A percentile compares a stretch with the other conserved stretches of the same genome.
Conservation (phyloP, 23 tunicate species). For the Styela plicata region DNA sequence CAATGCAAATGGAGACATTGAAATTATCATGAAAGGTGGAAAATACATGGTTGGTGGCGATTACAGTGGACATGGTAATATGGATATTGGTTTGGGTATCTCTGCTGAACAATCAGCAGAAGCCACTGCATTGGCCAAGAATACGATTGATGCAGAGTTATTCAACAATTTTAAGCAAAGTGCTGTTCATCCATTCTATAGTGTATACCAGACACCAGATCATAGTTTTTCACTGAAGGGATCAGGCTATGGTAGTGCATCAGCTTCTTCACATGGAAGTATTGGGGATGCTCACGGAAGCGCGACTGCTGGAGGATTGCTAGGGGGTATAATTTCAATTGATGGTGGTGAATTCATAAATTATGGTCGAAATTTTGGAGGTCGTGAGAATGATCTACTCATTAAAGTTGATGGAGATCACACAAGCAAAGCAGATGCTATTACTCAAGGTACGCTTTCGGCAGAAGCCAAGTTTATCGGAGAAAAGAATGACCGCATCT, state of each 20-base stretch:
- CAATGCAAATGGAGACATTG: not conserved
- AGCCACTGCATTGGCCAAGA: not conserved
- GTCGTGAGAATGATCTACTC: not conserved
- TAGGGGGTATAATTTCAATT: not conserved
- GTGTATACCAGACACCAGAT: not conserved
- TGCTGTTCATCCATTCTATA: not conserved
- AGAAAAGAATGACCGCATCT: not conserved
- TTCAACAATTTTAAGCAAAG: not conserved
- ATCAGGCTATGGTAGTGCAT: not conserved
- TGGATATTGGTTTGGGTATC: not conserved
- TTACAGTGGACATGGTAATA: not conserved
- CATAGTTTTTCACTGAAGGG: not conserved
- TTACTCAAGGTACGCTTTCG: not conserved
- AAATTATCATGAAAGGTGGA: not conserved
- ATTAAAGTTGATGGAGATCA: not conserved
- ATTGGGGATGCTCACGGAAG: not conserved
- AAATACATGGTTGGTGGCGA: not conserved
- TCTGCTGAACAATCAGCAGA: not conserved
- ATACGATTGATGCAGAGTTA: not conserved
- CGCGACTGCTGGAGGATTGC: not conserved
- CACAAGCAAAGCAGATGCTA: not conserved
- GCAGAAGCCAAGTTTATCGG: not conserved
- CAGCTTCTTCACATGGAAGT: not conserved
- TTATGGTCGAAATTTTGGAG: not conserved
- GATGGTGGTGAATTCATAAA: not conserved